Evolutionary conservation across 2,113 vertebrate genomes (phyloP), one percentile per base, ranked within the genome.

Genomic region (Hippocampus zosterae): DNA sequence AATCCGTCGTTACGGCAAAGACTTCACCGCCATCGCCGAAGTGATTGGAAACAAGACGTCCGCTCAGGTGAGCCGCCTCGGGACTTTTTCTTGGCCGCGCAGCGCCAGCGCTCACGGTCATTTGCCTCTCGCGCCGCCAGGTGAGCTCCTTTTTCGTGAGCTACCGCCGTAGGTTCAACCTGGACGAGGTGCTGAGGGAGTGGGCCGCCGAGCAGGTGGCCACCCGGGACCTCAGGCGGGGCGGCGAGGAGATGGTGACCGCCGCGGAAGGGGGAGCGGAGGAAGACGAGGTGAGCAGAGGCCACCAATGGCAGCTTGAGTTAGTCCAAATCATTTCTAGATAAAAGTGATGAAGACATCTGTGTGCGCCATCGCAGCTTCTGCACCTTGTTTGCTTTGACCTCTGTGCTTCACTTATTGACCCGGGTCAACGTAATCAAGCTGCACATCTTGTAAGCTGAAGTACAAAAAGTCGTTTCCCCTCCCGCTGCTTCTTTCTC

Each of bases 121-220:
- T 2, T 12, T 21, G 18, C 9, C 9, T 55, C 42, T 10, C 21
- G 46, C 13, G 6, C 0, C 46, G 52, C 18, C 94, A 96, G 90
- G 94, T 96, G 83, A 93, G 95, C 75, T 95, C 93, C 0, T 96
- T 96, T 89, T 95, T 96, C 13, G 92, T 95, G 80, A 96, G 95
- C 85, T 96, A 96, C 83, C 91, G 95, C 12, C 94, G 95, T 10
- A 91, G 95, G 23, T 96, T 96, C 88, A 96, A 95, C 76, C 89
- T 96, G 77, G 95, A 96, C 70, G 94, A 96, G 88, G 94, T 96
- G 74, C 89, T 96, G 72, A 93, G 94, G 80, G 94, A 96, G 80
- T 95, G 95, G 95, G 94, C 95, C 23, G 95, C 94, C 0, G 94
- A 96, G 76, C 94, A 95, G 88, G 88, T 90, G 67, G 82, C 88